These are phyloP conservation scores for Lepidocolaptes lacrymiger DNA, from an alignment of 2,797 vertebrate genomes.

Conservation along the genomic window DNA sequence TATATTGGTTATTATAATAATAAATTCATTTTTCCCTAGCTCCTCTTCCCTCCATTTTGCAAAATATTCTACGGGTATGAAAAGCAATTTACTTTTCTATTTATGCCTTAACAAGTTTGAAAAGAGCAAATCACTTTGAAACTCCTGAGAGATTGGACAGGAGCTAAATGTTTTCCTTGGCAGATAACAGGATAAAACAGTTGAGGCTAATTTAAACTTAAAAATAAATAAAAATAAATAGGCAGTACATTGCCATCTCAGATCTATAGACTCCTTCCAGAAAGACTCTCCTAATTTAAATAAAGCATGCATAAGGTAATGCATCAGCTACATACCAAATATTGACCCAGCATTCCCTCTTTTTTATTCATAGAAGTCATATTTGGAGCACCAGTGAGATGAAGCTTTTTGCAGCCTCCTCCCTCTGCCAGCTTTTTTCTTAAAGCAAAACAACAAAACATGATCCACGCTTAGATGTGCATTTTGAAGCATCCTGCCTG, in stretches of 20 bases:
- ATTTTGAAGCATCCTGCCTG: not conserved
- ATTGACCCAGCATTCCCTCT: not conserved
- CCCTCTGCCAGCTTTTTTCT: fast-evolving
- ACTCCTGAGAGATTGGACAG: not conserved
- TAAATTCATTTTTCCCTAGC: not conserved
- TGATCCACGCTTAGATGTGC: not conserved
- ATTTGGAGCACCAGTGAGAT: not conserved
- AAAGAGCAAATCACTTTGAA: constrained; percentile 34
- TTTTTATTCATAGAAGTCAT: not conserved
- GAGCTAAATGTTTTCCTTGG: constrained; percentile 36
- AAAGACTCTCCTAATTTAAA: constrained; percentile 29
- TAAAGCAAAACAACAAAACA: not conserved
- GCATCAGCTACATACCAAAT: not conserved
- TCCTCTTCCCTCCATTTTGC: not conserved
- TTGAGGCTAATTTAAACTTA: constrained; percentile 27
- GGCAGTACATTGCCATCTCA: not conserved
- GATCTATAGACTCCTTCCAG: not conserved
- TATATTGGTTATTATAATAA: constrained; percentile 39
- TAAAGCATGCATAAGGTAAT: constrained; percentile 17
- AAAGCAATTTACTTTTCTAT: constrained; percentile 32
- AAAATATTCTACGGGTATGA: not conserved
- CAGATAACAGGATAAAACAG: not conserved
- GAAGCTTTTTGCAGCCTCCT: not conserved
- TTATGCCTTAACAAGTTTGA: constrained; percentile 26
- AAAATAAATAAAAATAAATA: constrained; percentile 5